Evolutionary conservation across 2,888 invertebrate genomes (phyloP), one percentile per base, ranked within the genome.

Genomic region (Hipparchia sbordonii): DNA sequence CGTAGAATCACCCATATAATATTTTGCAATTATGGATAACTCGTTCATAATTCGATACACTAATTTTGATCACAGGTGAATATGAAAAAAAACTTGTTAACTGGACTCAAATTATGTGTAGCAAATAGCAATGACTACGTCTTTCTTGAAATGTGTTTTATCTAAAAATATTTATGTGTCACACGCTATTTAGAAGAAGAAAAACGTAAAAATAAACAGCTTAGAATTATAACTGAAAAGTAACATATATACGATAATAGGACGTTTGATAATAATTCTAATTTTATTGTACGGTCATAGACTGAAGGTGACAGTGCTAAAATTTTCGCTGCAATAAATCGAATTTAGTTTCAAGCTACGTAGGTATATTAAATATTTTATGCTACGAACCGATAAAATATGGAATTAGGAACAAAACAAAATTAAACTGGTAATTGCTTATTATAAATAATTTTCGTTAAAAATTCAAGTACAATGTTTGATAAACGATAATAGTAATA

Each of bases 141-240:
- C 56, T 62, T 13, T 48, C 54, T 67, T 57, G 39, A 72, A 67
- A 72, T 66, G 59, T 23, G 5, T 23, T 45, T 61, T n/a, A 46
- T 71, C 65, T 71, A 74, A 74, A 71, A 71, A 71, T 74, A 74
- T 68, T 46, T 65, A 33, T 68, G 71, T 71, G 74, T 71, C 68
- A 66, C 73, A 62, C 65, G 23, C 51, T 65, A 71, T 68, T 68
- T 59, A 46, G 52, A 60, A 60, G 73, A 68, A 73, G 77, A 74
- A 72, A 67, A 75, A 77, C 68, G 69, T 65, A 68, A 77, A 76
- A 77, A 77, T 77, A 77, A 77, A 51, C 46, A 56, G 54, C 70
- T 71, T 39, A 74, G 74, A 72, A 45, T 45, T 78, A 78, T 75
- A 78, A 77, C 80, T 78, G 10, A 13, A 13, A 54, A 39, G 33